Evolutionary conservation across 2,797 vertebrate genomes (phyloP).

Genomic region (Orientallactaga sibirica): DNA sequence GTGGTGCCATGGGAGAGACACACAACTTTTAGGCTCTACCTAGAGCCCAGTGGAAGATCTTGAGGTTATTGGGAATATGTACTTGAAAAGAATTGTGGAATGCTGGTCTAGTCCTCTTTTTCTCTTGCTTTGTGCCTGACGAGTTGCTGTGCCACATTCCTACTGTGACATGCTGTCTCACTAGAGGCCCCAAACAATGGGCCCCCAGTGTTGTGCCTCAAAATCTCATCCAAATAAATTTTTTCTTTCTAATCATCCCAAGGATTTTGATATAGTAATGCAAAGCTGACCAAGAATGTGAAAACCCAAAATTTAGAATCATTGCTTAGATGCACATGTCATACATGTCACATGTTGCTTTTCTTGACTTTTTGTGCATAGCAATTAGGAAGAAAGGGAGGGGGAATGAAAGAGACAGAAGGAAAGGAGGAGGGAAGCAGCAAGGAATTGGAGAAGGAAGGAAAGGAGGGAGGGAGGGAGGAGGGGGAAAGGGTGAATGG

Average conservation of each 20-base stretch:
- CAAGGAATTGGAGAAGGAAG: not conserved
- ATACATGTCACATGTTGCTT: slow-evolving; percentile 6
- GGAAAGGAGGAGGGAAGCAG: not conserved
- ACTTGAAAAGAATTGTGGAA: not conserved
- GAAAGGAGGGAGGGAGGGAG: no score
- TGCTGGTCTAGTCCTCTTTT: not conserved
- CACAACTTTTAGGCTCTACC: no score
- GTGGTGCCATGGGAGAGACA: no score
- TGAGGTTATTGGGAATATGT: not conserved
- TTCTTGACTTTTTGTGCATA: not conserved
- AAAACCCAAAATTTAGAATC: slow-evolving; percentile 25
- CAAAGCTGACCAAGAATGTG: not conserved
- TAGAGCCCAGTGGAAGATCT: not conserved
- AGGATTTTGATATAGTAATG: not conserved
- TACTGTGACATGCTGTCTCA: not conserved
- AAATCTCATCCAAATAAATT: not conserved
- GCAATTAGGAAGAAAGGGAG: not conserved
- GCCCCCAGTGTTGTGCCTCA: not conserved
- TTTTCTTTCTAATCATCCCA: not conserved
- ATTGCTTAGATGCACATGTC: not conserved
- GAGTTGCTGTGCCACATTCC: not conserved
- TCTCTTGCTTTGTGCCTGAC: not conserved
- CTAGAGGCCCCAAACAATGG: no score
- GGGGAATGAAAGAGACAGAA: rapidly evolving
- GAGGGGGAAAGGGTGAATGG: rapidly evolving